phyloP scores from a whole-genome alignment of 2,888 invertebrate genomes.

The Eupithecia vulgata region DNA sequence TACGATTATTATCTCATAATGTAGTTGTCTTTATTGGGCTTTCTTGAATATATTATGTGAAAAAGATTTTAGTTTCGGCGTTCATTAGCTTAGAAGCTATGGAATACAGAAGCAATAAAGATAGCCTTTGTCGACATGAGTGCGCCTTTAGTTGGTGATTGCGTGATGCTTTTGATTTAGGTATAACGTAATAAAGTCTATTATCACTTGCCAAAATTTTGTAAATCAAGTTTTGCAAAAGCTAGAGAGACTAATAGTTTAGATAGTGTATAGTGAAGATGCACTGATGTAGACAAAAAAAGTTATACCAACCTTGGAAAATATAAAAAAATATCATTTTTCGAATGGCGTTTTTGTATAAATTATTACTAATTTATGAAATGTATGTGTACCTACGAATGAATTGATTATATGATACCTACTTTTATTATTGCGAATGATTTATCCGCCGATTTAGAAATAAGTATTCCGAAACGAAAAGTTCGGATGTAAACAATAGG shows the following conservation, averaged over 20 bases:
- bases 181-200: neutral
- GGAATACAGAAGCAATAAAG: neutral
- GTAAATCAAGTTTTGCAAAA: neutral
- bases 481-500: slow-evolving; percentile 9
- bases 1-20: slow-evolving; percentile 21
- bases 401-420: slow-evolving; percentile 27
- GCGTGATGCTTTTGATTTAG: neutral
- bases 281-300: neutral
- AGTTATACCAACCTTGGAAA: neutral
- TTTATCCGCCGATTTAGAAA: slow-evolving; percentile 57
- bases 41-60: neutral
- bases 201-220: neutral
- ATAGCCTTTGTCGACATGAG: neutral
- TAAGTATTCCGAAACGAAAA: slow-evolving; percentile 43
- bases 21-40: neutral
- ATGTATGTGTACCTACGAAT: slow-evolving; percentile 23
- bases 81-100: neutral
- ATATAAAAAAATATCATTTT: neutral
- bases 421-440: slow-evolving; percentile 41
- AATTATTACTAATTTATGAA: slow-evolving; percentile 13
- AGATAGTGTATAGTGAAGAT: neutral
- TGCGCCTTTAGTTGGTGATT: neutral
- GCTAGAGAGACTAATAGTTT: neutral
- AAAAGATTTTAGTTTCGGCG: neutral
- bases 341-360: neutral